These are phyloP conservation scores for Ceramica pisi DNA, from an alignment of 2,888 invertebrate species.

Conservation along the genomic window DNA sequence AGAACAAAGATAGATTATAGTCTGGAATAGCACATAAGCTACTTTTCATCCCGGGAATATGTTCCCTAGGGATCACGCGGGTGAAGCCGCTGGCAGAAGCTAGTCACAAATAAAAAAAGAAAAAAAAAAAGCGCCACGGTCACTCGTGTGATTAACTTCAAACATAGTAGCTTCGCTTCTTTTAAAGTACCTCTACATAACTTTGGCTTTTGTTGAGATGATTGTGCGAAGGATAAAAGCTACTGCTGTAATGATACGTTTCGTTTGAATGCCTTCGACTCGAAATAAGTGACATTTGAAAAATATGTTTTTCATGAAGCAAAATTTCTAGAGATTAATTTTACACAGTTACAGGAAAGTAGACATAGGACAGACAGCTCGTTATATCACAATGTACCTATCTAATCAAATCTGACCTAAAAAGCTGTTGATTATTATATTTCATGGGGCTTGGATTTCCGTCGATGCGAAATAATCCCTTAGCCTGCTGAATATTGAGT, in stretches of 20 bases:
- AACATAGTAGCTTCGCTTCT: no score
- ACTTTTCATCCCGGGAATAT: no score
- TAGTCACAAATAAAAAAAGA: no score
- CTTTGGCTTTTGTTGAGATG: no score
- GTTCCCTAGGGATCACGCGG: no score
- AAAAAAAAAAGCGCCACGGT: no score
- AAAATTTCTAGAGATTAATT: neutral
- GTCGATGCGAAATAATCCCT: constrained; percentile 44
- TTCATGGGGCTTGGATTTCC: constrained; percentile 42
- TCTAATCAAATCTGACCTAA: constrained; percentile 51
- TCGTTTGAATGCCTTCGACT: neutral
- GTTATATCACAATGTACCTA: neutral
- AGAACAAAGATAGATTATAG: no score
- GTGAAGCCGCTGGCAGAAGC: no score
- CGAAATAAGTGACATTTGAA: neutral
- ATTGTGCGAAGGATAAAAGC: neutral
- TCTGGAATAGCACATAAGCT: no score
- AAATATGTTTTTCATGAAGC: neutral
- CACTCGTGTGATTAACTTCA: no score
- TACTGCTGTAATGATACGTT: neutral
- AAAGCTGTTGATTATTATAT: constrained; percentile 34
- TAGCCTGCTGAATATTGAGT: constrained; percentile 19
- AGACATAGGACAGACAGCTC: neutral
- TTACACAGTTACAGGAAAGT: neutral
- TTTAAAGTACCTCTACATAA: no score